phyloP scores from a whole-genome alignment of 2,797 vertebrate genomes.

The Argentina silus region DNA sequence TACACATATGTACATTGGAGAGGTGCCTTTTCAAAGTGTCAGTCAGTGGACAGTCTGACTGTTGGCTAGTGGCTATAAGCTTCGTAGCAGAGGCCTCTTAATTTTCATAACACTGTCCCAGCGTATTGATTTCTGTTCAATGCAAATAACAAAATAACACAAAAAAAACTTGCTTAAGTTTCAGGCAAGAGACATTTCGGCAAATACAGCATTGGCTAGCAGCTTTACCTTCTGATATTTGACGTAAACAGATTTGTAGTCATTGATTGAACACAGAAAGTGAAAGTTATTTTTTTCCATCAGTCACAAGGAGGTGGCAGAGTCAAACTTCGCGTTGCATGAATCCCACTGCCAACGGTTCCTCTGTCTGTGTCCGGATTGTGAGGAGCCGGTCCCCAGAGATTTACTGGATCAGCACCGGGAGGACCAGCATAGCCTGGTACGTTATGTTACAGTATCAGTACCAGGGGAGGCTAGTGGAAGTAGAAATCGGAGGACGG shows the following conservation, averaged over 20 bases:
- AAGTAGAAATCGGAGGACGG: too few relatives aligned
- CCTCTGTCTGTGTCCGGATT: conserved; percentile 75
- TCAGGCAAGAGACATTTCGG: background rate
- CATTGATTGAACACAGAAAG: background rate
- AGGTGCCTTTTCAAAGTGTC: too few relatives aligned
- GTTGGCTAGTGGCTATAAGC: too few relatives aligned
- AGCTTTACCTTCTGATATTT: too few relatives aligned
- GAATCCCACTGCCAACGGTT: conserved; percentile 82
- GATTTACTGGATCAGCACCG: conserved; percentile 72
- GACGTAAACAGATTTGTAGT: background rate
- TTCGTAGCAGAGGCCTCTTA: too few relatives aligned
- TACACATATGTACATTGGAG: too few relatives aligned
- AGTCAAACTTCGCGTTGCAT: conserved; percentile 78
- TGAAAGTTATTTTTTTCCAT: background rate
- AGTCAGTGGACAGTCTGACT: too few relatives aligned
- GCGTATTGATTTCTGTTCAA: too few relatives aligned
- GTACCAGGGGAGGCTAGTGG: too few relatives aligned
- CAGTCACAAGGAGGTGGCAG: conserved; percentile 78
- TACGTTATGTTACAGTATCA: conserved; percentile 34
- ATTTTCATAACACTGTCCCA: too few relatives aligned
- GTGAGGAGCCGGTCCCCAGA: conserved; percentile 69
- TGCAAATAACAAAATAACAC: too few relatives aligned
- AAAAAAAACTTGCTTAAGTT: background rate
- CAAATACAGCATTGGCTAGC: too few relatives aligned
- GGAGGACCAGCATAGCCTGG: conserved; percentile 66